These are phyloP conservation scores for Operophtera brumata DNA, from an alignment of 2,888 invertebrate genomes.

Conservation along the genomic window DNA sequence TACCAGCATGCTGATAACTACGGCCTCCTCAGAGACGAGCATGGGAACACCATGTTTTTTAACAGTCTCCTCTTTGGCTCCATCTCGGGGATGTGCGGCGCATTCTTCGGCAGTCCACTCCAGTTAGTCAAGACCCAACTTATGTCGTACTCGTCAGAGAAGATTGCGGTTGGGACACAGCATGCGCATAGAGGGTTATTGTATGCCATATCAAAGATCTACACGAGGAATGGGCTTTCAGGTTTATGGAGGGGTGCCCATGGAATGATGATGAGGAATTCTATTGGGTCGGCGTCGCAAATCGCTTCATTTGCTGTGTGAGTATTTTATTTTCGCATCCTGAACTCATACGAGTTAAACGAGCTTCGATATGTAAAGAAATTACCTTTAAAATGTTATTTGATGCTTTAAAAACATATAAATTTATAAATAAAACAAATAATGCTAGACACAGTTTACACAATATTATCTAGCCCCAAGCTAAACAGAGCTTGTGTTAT, in stretches of 20 bases:
- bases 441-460: no score
- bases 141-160: conserved; percentile 86
- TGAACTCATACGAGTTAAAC: no score
- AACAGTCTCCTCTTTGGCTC: conserved; percentile 88
- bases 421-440: no score
- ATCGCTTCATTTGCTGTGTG: conserved; percentile 87
- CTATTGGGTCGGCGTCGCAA: conserved; percentile 92
- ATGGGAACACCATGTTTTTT: conserved; percentile 84
- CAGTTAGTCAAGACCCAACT: conserved; percentile 94
- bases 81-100: conserved; percentile 88
- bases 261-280: conserved; percentile 87
- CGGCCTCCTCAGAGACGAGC: conserved; percentile 81
- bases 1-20: conserved; percentile 87
- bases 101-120: conserved; percentile 90
- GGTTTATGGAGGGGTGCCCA: conserved; percentile 87
- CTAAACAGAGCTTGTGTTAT: no score
- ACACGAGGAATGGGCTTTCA: conserved; percentile 76
- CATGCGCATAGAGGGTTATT: conserved; percentile 87
- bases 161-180: conserved; percentile 94
- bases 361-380: no score
- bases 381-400: no score
- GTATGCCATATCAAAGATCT: conserved; percentile 83
- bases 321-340: conserved; percentile 37
- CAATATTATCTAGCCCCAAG: no score
- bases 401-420: no score